Evolutionary conservation across 2,113 vertebrate genomes (phyloP).

Genomic region (Gavia stellata): DNA sequence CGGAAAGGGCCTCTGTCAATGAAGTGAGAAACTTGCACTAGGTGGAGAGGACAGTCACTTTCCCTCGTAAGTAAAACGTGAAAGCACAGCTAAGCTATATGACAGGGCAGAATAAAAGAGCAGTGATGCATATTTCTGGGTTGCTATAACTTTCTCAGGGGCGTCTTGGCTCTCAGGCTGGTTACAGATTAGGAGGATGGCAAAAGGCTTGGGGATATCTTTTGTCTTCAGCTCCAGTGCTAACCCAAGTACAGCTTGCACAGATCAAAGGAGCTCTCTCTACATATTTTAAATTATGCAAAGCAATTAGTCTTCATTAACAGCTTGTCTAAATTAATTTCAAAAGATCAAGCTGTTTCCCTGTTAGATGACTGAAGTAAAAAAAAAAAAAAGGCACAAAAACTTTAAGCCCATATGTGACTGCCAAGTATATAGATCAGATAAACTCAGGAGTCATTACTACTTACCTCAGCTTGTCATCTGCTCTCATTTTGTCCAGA

Average conservation of each 20-base stretch:
- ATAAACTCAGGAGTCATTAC: background rate
- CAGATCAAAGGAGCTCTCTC: background rate
- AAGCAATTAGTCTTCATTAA: slow-evolving; percentile 43
- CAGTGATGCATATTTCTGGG: background rate
- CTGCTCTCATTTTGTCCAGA: slow-evolving; percentile 7
- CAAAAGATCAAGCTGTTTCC: slow-evolving; percentile 20
- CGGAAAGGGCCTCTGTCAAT: background rate
- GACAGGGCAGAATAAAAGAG: background rate
- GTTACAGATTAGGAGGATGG: background rate
- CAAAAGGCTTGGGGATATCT: background rate
- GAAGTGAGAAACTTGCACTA: background rate
- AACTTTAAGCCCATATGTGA: background rate
- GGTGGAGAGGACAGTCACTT: background rate
- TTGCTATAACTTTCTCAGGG: background rate
- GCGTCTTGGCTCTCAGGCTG: background rate
- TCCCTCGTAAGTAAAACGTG: background rate
- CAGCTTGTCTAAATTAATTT: slow-evolving; percentile 33
- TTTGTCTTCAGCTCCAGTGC: background rate
- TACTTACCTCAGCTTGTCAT: background rate
- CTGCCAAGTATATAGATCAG: background rate
- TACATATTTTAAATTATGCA: slow-evolving; percentile 19
- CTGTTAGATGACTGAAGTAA: background rate
- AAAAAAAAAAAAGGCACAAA: background rate
- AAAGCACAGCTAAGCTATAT: background rate
- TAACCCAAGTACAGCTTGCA: background rate